A percentile compares a stretch with the other conserved stretches of the same genome.
phyloP scores from a whole-genome alignment of 1,140 invertebrate genomes.

The Drosophila miranda region DNA sequence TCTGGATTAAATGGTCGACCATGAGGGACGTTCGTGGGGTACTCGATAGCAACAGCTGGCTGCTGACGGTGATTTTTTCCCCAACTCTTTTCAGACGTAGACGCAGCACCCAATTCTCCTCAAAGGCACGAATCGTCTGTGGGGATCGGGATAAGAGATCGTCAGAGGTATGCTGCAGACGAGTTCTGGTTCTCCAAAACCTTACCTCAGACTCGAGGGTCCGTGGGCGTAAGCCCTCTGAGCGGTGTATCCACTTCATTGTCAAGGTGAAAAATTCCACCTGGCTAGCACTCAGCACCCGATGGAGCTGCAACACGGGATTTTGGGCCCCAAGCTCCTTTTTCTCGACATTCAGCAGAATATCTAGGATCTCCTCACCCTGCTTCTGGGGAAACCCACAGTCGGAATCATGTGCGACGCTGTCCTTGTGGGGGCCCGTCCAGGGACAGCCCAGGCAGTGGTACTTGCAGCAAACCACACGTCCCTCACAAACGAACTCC shows the following conservation, averaged over 20 bases:
- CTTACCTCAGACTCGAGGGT: too few relatives aligned
- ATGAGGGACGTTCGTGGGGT: not conserved
- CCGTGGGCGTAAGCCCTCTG: too few relatives aligned
- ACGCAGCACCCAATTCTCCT: conserved; percentile 16
- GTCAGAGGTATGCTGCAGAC: not conserved
- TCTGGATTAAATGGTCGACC: too few relatives aligned
- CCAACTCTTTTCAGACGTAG: not conserved
- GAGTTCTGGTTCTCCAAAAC: too few relatives aligned
- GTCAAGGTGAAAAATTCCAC: conserved; percentile 18
- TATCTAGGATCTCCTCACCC: not conserved
- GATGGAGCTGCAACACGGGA: not conserved
- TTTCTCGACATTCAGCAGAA: not conserved
- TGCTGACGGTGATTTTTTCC: too few relatives aligned
- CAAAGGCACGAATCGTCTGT: conserved; percentile 1
- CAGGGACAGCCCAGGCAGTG: conserved; percentile 32
- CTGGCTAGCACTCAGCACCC: not conserved
- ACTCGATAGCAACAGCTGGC: conserved; percentile 2
- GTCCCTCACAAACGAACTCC: conserved; percentile 14
- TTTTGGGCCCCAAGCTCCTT: not conserved
- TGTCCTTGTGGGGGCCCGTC: conserved; percentile 1
- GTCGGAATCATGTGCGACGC: not conserved
- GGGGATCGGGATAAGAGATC: not conserved
- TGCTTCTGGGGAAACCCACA: conserved; percentile 1
- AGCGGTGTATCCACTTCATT: not conserved
- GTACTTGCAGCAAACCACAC: conserved; percentile 18